These are phyloP conservation scores for Fopius arisanus DNA, from an alignment of 1,140 invertebrate genomes.

Conservation along the genomic window DNA sequence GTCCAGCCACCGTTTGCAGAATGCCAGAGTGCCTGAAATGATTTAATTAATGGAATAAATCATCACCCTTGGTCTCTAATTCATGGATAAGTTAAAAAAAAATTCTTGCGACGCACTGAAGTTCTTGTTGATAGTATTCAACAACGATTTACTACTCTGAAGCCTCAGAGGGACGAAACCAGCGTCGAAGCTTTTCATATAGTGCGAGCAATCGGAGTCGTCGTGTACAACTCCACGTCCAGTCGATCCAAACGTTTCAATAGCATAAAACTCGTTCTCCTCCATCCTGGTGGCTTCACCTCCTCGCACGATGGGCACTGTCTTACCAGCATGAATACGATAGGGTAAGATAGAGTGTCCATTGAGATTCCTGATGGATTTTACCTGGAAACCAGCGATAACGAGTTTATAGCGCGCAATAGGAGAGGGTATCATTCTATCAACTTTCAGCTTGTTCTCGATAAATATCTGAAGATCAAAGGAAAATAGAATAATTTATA, in stretches of 20 bases:
- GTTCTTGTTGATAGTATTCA: slow-evolving; percentile 97
- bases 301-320: slow-evolving; percentile 99
- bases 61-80: no score
- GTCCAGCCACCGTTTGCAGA: slow-evolving; percentile 99
- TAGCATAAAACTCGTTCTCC: slow-evolving; percentile 99
- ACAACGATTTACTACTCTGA: slow-evolving; percentile 89
- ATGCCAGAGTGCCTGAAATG: slow-evolving; percentile 91
- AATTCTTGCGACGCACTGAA: slow-evolving; percentile 69
- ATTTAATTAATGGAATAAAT: no score
- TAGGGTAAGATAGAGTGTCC: slow-evolving; percentile 98
- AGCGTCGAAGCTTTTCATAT: slow-evolving; percentile 99
- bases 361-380: slow-evolving; percentile 97
- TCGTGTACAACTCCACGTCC: slow-evolving; percentile 97
- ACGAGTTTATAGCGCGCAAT: no score
- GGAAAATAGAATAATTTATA: no score
- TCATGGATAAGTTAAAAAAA: no score
- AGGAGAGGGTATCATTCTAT: no score
- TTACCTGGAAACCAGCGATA: slow-evolving; percentile 70
- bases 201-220: slow-evolving; percentile 99
- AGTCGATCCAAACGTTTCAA: slow-evolving; percentile 99
- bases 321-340: slow-evolving; percentile 98
- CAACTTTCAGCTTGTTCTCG: no score
- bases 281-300: slow-evolving; percentile 98
- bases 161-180: slow-evolving; percentile 91
- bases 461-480: no score